A percentile compares a stretch with the other conserved stretches of the same genome.
phyloP scores from a whole-genome alignment of 1,140 invertebrate genomes.

The Samia ricini region DNA sequence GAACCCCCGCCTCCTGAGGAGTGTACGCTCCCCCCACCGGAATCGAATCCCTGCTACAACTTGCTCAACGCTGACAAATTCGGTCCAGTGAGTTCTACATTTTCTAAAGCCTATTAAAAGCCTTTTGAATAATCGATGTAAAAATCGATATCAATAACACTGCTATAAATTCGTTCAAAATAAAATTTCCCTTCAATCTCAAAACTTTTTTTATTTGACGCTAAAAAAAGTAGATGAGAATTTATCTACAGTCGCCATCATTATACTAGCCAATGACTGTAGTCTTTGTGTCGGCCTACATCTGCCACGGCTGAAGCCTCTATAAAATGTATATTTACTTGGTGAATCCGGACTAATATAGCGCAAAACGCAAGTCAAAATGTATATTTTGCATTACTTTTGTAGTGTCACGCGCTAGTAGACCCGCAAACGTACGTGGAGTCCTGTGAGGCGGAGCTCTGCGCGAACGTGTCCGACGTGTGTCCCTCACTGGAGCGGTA shows the following conservation, averaged over 20 bases:
- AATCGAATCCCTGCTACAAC: slow-evolving; percentile 81
- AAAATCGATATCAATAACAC: too few species aligned
- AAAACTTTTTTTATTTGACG: too few species aligned
- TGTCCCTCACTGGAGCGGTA: slow-evolving; percentile 85
- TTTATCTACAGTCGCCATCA: too few species aligned
- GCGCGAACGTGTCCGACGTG: slow-evolving; percentile 77
- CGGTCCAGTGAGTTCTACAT: slow-evolving; percentile 72
- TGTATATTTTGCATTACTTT: background rate
- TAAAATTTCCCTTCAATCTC: too few species aligned
- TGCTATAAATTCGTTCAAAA: too few species aligned
- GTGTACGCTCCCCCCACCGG: slow-evolving; percentile 76
- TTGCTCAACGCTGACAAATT: slow-evolving; percentile 82
- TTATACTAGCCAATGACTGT: too few species aligned
- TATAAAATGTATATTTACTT: too few species aligned
- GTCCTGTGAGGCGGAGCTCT: slow-evolving; percentile 84
- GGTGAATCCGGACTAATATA: too few species aligned
- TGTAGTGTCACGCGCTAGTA: slow-evolving; percentile 84
- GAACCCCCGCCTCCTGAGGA: slow-evolving; percentile 49
- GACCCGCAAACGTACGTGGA: slow-evolving; percentile 83
- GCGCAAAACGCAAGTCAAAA: background rate
- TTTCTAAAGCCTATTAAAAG: background rate
- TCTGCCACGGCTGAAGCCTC: too few species aligned
- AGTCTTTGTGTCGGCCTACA: too few species aligned
- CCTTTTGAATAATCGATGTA: too few species aligned
- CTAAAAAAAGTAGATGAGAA: too few species aligned